Conservation (phyloP, 2,113 vertebrate species). For the Periophthalmodon schlosseri region DNA sequence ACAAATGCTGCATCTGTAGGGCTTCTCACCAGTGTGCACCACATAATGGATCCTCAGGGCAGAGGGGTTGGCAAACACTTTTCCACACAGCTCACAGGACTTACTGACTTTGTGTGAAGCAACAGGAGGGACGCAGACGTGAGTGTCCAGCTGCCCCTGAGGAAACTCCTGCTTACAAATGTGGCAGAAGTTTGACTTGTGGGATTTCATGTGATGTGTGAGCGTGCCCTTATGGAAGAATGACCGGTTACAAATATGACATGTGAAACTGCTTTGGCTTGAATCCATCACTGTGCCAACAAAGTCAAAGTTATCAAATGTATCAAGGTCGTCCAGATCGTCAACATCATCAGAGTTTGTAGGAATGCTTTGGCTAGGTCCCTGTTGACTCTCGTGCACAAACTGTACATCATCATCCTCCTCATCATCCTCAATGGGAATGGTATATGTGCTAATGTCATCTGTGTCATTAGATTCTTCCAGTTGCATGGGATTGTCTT, state of each 20-base stretch:
- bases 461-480: slow-evolving; percentile 39
- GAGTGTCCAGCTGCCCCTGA: slow-evolving; percentile 42
- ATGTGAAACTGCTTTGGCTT: slow-evolving; percentile 40
- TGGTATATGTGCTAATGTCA: slow-evolving; percentile 52
- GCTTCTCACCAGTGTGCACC: slow-evolving; percentile 71
- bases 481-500: slow-evolving; percentile 31
- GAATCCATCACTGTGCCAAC: slow-evolving; percentile 1
- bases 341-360: slow-evolving; percentile 13
- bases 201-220: slow-evolving; percentile 65
- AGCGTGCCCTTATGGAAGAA: slow-evolving; percentile 65
- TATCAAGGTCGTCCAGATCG: slow-evolving; percentile 9
- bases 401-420: slow-evolving; percentile 49
- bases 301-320: slow-evolving; percentile 23
- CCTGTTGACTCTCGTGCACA: slow-evolving; percentile 46
- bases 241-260: slow-evolving; percentile 52
- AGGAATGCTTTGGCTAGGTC: slow-evolving; percentile 6
- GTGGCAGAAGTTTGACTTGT: slow-evolving; percentile 58
- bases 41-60: slow-evolving; percentile 63
- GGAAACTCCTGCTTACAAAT: slow-evolving; percentile 61
- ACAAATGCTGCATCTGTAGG: slow-evolving; percentile 58
- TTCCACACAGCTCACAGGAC: slow-evolving; percentile 63
- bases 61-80: slow-evolving; percentile 62
- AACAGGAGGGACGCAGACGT: slow-evolving; percentile 46
- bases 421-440: slow-evolving; percentile 63
- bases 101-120: slow-evolving; percentile 12